These are phyloP conservation scores for Melopsittacus undulatus DNA, from an alignment of 2,797 vertebrate genomes.

Conservation along the genomic window DNA sequence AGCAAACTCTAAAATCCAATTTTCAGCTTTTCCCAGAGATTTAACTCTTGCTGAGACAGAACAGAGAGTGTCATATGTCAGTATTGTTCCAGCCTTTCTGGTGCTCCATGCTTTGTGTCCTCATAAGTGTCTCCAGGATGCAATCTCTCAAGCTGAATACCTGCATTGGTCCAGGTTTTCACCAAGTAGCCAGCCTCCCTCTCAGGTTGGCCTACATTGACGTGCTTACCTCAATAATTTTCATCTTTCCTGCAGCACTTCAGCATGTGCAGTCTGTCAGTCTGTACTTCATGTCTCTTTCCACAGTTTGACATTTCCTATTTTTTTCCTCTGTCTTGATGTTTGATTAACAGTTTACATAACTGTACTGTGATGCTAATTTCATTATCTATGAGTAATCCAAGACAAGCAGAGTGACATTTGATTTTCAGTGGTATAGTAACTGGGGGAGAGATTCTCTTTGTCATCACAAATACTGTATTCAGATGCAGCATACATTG, in stretches of 20 bases:
- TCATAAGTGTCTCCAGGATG: neutral
- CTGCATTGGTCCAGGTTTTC: neutral
- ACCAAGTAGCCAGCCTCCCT: neutral
- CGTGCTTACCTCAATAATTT: neutral
- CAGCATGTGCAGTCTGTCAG: neutral
- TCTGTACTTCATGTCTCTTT: neutral
- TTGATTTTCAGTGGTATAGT: neutral
- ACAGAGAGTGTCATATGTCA: fast-evolving
- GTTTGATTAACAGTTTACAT: neutral
- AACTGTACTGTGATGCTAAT: neutral
- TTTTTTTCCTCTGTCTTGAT: neutral
- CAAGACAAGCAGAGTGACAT: neutral
- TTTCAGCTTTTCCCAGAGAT: neutral
- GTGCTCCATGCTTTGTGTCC: neutral
- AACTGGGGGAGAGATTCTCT: neutral
- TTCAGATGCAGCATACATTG: neutral
- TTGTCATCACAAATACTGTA: neutral
- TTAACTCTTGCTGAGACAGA: neutral
- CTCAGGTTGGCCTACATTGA: neutral
- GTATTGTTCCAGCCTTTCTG: neutral
- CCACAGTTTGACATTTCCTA: neutral
- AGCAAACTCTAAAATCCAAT: neutral
- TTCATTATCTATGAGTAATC: neutral
- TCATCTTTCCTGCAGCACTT: neutral
- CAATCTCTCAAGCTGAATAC: neutral